These are phyloP conservation scores for Lytechinus pictus DNA, from an alignment of 35 echinoderm and acorn worm genomes.

Conservation along the genomic window DNA sequence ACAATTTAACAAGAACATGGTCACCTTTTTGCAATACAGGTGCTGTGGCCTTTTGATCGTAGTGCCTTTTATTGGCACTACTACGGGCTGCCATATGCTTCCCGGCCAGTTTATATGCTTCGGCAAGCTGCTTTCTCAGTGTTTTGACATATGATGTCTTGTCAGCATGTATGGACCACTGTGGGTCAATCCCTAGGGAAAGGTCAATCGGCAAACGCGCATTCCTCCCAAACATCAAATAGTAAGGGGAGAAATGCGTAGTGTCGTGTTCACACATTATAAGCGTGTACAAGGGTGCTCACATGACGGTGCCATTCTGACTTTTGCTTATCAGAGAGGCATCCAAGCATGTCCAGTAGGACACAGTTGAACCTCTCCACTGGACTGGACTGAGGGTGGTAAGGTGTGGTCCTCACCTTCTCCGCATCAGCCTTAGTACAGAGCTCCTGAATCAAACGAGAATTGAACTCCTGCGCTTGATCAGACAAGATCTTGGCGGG, in stretches of 20 bases:
- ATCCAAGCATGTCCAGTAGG: conserved; percentile 44
- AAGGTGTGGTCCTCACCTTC: conserved; percentile 60
- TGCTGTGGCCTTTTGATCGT: conserved; percentile 27
- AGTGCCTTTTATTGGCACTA: neutral
- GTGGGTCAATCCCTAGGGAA: neutral
- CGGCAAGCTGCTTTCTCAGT: neutral
- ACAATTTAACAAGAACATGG: conserved; percentile 50
- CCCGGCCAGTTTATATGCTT: neutral
- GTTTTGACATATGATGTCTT: neutral
- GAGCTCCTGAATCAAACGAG: conserved; percentile 50
- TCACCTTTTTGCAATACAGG: conserved; percentile 26
- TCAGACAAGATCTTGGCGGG: conserved; percentile 61
- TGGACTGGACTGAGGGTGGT: conserved; percentile 64
- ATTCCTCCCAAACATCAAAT: conserved; percentile 54
- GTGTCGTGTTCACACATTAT: conserved; percentile 53
- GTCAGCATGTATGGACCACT: neutral
- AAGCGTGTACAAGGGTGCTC: conserved; percentile 47
- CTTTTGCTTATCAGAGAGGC: conserved; percentile 9
- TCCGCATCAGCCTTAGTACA: conserved; percentile 50
- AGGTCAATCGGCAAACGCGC: conserved; percentile 52
- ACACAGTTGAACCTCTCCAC: conserved; percentile 61
- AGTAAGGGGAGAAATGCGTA: conserved; percentile 55
- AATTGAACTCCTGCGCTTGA: conserved; percentile 67
- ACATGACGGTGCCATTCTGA: conserved; percentile 31
- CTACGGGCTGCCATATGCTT: neutral